Evolutionary conservation across 2,113 vertebrate species (phyloP).

Genomic region (Falcunculus frontatus): DNA sequence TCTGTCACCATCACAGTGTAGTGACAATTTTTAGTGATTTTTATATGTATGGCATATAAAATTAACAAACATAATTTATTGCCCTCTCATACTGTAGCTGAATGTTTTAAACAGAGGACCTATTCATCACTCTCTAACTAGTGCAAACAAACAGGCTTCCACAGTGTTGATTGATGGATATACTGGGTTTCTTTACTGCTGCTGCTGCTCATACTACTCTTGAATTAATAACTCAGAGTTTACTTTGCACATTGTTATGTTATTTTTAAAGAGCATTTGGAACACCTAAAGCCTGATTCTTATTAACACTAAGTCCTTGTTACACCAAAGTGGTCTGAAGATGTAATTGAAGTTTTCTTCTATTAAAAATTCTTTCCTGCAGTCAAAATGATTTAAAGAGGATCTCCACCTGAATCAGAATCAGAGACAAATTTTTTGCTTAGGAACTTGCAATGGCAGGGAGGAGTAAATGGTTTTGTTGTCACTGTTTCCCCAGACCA

Average conservation of each 20-base stretch:
- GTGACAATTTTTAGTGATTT: conserved; percentile 51
- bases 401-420: neutral
- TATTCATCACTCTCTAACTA: conserved; percentile 66
- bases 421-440: neutral
- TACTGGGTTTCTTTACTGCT: conserved; percentile 46
- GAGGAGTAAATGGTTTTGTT: neutral
- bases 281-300: conserved; percentile 31
- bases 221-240: conserved; percentile 41
- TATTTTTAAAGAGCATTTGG: conserved; percentile 19
- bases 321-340: neutral
- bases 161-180: conserved; percentile 55
- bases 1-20: neutral
- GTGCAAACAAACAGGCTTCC: conserved; percentile 62
- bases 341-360: neutral
- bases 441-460: neutral
- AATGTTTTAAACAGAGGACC: conserved; percentile 60
- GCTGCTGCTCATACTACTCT: conserved; percentile 34
- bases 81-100: conserved; percentile 37
- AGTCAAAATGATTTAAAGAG: neutral
- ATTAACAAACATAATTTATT: conserved; percentile 67
- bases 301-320: conserved; percentile 3
- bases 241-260: conserved; percentile 40
- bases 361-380: neutral
- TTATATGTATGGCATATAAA: conserved; percentile 30
- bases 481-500: neutral